phyloP scores from a whole-genome alignment of 2,797 vertebrate genomes.

The Sitta carolinensis region DNA sequence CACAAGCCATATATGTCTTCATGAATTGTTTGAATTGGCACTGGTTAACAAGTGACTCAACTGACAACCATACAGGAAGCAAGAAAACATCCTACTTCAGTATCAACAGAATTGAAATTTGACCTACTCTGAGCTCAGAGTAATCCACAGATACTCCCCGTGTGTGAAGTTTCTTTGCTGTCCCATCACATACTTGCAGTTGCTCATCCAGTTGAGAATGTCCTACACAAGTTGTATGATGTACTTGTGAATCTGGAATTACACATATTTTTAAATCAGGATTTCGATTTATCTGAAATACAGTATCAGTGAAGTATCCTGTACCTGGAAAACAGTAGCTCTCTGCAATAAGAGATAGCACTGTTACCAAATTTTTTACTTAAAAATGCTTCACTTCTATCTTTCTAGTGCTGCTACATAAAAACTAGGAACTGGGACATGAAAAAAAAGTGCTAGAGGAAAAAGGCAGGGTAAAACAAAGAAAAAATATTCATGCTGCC shows the following conservation, averaged over 20 bases:
- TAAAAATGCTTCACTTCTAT: not conserved
- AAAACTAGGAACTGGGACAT: not conserved
- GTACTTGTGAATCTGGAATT: slow-evolving; percentile 73
- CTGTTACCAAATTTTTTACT: not conserved
- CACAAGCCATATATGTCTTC: not conserved
- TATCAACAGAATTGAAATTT: not conserved
- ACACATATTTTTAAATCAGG: not conserved
- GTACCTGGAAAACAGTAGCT: not conserved
- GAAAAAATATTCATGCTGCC: not conserved
- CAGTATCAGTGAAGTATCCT: not conserved
- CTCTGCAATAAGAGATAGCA: not conserved
- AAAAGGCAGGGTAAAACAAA: not conserved
- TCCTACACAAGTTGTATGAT: slow-evolving; percentile 67
- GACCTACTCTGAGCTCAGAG: slow-evolving; percentile 81
- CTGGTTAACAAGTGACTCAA: not conserved
- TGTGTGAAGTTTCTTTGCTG: slow-evolving; percentile 72
- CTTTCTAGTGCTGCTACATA: not conserved
- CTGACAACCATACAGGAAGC: not conserved
- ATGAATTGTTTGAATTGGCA: not conserved
- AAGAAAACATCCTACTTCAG: not conserved
- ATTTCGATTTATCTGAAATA: not conserved
- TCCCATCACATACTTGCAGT: slow-evolving; percentile 65
- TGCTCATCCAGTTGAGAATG: slow-evolving; percentile 70
- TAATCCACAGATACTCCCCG: slow-evolving; percentile 80
- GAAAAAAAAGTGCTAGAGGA: not conserved